phyloP scores from a whole-genome alignment of 2,797 vertebrate genomes.

The Catostomus latipinnis region DNA sequence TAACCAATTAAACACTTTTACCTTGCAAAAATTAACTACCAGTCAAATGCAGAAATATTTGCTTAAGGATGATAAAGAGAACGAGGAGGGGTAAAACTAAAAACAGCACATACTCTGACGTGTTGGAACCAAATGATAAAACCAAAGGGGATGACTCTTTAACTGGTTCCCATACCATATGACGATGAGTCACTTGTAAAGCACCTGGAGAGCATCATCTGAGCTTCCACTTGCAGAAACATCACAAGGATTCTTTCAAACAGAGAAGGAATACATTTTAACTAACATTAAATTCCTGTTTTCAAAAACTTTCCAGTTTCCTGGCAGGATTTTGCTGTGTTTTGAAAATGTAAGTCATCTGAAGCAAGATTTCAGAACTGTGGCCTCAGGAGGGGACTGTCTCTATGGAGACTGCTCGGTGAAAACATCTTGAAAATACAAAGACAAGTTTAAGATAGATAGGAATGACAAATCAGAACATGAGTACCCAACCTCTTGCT shows the following conservation, averaged over 20 bases:
- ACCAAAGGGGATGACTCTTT: slow-evolving; percentile 30
- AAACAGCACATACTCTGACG: not conserved
- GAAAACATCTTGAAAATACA: slow-evolving; percentile 34
- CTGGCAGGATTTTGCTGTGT: slow-evolving; percentile 12
- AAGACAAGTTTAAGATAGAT: not conserved
- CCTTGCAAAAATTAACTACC: not conserved
- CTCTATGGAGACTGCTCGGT: slow-evolving; percentile 24
- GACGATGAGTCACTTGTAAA: slow-evolving; percentile 25
- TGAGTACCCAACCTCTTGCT: slow-evolving; percentile 3
- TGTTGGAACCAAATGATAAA: slow-evolving; percentile 1
- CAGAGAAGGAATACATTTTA: slow-evolving; percentile 4
- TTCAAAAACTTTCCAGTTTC: slow-evolving; percentile 20
- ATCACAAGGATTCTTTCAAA: not conserved
- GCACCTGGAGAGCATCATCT: slow-evolving; percentile 18
- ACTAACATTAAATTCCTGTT: slow-evolving; percentile 8
- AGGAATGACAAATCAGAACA: slow-evolving; percentile 37
- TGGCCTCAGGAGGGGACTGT: slow-evolving; percentile 1
- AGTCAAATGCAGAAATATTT: not conserved
- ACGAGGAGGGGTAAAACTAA: slow-evolving; percentile 4
- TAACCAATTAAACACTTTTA: slow-evolving; percentile 1
- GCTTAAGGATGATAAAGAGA: not conserved
- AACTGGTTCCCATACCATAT: slow-evolving; percentile 23
- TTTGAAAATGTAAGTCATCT: slow-evolving; percentile 20
- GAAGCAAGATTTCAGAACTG: slow-evolving; percentile 11
- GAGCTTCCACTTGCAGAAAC: not conserved